Evolutionary conservation across 2,797 vertebrate species (phyloP).

Genomic region (Macrochelys suwanniensis): DNA sequence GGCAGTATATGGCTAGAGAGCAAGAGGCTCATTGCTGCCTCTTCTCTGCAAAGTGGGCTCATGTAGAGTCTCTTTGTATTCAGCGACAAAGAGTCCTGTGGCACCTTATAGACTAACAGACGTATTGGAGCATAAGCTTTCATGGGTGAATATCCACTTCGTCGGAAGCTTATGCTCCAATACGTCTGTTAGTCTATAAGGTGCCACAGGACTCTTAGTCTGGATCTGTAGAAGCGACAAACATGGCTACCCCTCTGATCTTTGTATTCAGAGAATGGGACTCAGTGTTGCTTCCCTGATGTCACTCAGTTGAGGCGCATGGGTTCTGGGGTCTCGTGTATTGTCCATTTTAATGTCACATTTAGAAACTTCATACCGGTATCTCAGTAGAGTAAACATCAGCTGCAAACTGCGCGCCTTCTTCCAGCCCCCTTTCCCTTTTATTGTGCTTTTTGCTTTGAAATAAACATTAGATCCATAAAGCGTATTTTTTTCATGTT

Average conservation of each 20-base stretch:
- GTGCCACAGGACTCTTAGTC: no score
- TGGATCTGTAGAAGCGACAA: no score
- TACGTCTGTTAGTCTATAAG: no score
- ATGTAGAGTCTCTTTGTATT: no score
- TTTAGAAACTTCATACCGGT: not conserved
- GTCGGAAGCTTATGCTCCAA: no score
- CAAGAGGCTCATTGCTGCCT: not conserved
- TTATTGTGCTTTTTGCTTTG: slow-evolving; percentile 26
- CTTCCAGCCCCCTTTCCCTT: not conserved
- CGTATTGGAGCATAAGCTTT: no score
- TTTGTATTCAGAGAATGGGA: not conserved
- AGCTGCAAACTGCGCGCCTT: not conserved
- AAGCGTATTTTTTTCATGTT: slow-evolving; percentile 11
- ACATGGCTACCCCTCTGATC: no score
- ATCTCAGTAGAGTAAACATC: not conserved
- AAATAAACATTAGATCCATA: slow-evolving; percentile 35
- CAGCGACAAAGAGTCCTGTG: no score
- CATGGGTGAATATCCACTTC: no score
- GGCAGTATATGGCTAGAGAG: not conserved
- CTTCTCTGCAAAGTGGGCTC: not conserved
- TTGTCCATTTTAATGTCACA: slow-evolving; percentile 2
- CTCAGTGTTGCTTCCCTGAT: not conserved
- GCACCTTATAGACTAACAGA: no score
- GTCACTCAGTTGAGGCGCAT: not conserved
- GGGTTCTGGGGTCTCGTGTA: not conserved